Evolutionary conservation across 1,140 invertebrate genomes (phyloP), one percentile per base, ranked within the genome.

Genomic region (Apis florea): DNA sequence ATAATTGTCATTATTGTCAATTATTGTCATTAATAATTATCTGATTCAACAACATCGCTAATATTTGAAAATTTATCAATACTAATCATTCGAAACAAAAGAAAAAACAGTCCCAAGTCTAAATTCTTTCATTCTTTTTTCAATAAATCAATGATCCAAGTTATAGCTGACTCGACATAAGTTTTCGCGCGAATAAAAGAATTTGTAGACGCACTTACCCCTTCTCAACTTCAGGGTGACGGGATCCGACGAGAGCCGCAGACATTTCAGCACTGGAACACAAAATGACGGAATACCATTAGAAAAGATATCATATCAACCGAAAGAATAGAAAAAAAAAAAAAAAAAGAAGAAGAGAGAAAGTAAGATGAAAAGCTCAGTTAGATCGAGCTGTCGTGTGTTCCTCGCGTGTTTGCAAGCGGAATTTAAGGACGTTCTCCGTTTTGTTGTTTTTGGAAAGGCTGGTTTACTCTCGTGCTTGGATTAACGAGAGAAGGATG

Each of bases 251-350:
- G 97, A 98, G 88, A 98, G 95, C 90, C 97, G 96, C 91, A 98
- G 95, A 94, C 97, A 98, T 97, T 97, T 98, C 94, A 98, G 95
- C 93, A 98, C 97, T 98, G 95, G 90, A 97, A 96, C 92, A 90
- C 84, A 95, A 94, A 92, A 84, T 89, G 82, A 72, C 76, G 49
- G 73, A 64, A 66, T 72, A 19, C 49, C 47, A 19, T 72, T 3
- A 73, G 56, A 73, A 61, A 73, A 70, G n/a, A 69, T 24, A 49
- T 53, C 24, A 31, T 31, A 31, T 40, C 31, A 40, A 12, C 17
- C 10, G 3, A 69, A n/a, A 68, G 72, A 53, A 40, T 49, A 8
- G 24, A 6, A 61, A 51, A n/a, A 31, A 31, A 11, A 21, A 17
- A 53, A 54, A 49, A 71, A 24, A 15, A 12, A 3, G 13, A 58